Base-by-base conservation (phyloP, 2,888 invertebrate species). In the Ashinkailepas kermadecensis region DNA sequence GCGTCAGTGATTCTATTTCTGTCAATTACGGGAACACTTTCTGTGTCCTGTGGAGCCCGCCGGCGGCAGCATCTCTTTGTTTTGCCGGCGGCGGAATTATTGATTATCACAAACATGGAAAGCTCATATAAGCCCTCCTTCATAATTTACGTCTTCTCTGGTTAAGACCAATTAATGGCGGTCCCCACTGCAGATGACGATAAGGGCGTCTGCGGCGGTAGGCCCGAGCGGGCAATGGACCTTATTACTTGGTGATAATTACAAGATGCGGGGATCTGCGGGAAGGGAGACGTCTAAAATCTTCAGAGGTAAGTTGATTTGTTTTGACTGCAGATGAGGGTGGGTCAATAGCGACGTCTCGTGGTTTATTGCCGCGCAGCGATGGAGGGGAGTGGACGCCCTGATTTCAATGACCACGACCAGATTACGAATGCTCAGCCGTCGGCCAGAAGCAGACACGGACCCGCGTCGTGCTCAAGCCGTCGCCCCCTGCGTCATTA, bases 141-240 rank as follows among this genome's bases (percentile, higher is more conserved):
- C 70, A 70, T 70, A 70, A 70, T 70, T 70, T 70, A 70, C 70
- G 70, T 70, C 70, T 70, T 70, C 39, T 70, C 70, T 70, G 70
- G 70, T 70, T 70, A 70, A 70, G 70, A 70, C 70, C 70, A 70
- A 70, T 70, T 70, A 70, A 70, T 70, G 70, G 70, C 6, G 39
- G 65, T 7, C 70, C 6, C 13, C 13, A 39, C 70, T 70, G 70
- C 70, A 12, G 70, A 4, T 23, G 70, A 12, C 70, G 70, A 70
- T 70, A 70, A 70, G 70, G 70, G 70, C 70, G 70, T 70, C 15
- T 15, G 1, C 39, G 13, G 39, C 15, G 39, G 70, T 15, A 3
- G 15, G 70, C 23, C 70, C 9, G 10, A 11, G 9, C 70, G 39
- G 21, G 39, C 70, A 70, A 70, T 39, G 70, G 7, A 39, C 70